Conservation (phyloP, 2,797 vertebrate genomes). For the Sphaeramia orbicularis region DNA sequence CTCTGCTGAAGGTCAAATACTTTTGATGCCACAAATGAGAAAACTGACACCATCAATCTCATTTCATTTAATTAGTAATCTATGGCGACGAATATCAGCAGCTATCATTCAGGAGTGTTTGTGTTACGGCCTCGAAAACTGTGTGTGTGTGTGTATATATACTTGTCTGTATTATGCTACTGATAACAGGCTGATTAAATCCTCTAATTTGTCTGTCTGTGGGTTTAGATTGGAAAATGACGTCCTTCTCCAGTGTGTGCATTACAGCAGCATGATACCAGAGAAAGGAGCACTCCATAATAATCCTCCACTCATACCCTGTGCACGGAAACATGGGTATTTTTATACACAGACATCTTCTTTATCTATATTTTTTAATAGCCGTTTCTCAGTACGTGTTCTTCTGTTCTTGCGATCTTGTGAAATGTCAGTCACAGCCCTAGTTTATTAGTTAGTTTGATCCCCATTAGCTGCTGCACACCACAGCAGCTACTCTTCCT, state of each 20-base stretch:
- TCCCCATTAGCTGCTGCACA: too few relatives aligned
- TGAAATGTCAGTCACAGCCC: too few relatives aligned
- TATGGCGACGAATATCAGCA: constrained; percentile 16
- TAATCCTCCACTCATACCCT: constrained; percentile 12
- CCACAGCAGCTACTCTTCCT: too few relatives aligned
- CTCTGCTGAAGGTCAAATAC: constrained; percentile 23
- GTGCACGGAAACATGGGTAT: too few relatives aligned
- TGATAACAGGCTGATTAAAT: constrained; percentile 48
- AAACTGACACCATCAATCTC: constrained; percentile 7
- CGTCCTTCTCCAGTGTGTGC: constrained; percentile 12
- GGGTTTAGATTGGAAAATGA: constrained; percentile 38
- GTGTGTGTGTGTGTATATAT: constrained; percentile 1
- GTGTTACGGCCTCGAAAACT: not conserved
- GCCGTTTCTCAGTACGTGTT: too few relatives aligned
- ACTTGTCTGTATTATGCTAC: constrained; percentile 24
- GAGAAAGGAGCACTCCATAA: constrained; percentile 23
- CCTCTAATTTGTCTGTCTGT: constrained; percentile 60
- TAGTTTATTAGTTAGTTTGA: too few relatives aligned
- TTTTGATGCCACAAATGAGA: constrained; percentile 4
- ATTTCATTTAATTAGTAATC: constrained; percentile 37
- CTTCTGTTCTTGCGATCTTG: too few relatives aligned
- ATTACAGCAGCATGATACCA: constrained; percentile 3
- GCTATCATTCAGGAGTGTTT: constrained; percentile 8
- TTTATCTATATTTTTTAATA: too few relatives aligned
- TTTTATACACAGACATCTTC: too few relatives aligned